phyloP scores from a whole-genome alignment of 2,797 vertebrate species.

The Petrocephalus sullivani region DNA sequence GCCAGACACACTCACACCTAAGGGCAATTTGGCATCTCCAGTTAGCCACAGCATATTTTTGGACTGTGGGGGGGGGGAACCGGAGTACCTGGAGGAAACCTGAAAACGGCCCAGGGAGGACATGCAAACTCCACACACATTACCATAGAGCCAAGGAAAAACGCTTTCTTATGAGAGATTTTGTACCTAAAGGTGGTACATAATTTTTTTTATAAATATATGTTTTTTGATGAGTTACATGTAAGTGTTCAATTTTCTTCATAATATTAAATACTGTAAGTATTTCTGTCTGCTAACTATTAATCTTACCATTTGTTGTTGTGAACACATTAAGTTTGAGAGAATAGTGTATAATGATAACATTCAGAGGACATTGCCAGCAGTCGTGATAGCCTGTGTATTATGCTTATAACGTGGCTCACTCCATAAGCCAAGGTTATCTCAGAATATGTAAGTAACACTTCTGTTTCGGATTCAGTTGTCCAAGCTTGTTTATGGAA shows the following conservation, averaged over 20 bases:
- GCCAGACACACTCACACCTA: too few species aligned
- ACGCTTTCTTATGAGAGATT: not conserved
- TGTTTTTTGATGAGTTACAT: not conserved
- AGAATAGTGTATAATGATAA: not conserved
- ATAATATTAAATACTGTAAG: not conserved
- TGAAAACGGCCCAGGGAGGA: too few species aligned
- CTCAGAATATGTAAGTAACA: not conserved
- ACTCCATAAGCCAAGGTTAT: not conserved
- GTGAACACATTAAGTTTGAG: not conserved
- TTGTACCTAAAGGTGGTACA: not conserved
- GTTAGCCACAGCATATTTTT: too few species aligned
- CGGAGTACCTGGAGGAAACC: too few species aligned
- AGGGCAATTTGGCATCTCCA: too few species aligned
- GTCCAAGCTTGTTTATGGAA: constrained; percentile 52
- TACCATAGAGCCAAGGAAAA: not conserved
- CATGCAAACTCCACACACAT: too few species aligned
- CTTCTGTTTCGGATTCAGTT: constrained; percentile 29
- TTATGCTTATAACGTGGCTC: not conserved
- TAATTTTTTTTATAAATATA: not conserved
- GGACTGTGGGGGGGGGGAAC: too few species aligned
- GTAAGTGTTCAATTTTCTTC: not conserved
- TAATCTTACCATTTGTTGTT: not conserved
- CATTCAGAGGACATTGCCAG: not conserved
- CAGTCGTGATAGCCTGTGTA: not conserved
- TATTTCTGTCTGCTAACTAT: not conserved